phyloP scores from a whole-genome alignment of 2,888 invertebrate genomes.

The Thecophora atra region DNA sequence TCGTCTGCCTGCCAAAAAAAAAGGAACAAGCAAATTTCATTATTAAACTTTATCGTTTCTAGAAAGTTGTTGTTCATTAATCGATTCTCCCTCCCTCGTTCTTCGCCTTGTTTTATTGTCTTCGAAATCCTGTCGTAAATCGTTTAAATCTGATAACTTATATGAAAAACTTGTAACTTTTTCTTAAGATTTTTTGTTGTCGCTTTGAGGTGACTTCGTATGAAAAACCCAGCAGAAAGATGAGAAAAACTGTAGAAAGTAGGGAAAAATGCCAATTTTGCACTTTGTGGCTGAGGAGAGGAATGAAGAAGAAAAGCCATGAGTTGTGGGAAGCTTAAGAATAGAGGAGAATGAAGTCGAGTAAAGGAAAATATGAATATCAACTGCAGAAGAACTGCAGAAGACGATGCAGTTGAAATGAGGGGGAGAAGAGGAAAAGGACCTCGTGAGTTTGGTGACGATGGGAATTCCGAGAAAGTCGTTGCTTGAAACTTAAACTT shows the following conservation, averaged over 20 bases:
- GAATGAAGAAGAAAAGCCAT: background rate
- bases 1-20: background rate
- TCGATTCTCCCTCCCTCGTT: background rate
- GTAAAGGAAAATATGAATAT: background rate
- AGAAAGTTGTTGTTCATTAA: background rate
- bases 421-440: background rate
- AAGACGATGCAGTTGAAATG: background rate
- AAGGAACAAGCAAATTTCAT: background rate
- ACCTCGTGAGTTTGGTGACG: background rate
- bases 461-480: too few species aligned
- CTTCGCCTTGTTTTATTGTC: background rate
- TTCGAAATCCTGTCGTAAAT: background rate
- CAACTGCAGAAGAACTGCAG: background rate
- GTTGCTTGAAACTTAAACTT: background rate
- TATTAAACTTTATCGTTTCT: background rate
- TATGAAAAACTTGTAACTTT: background rate
- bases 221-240: too few species aligned
- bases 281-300: background rate
- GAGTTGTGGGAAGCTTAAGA: background rate
- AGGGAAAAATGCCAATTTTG: conserved; percentile 2
- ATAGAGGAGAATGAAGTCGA: background rate
- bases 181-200: background rate
- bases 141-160: background rate
- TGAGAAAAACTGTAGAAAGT: background rate
- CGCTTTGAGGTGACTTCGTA: too few species aligned